Evolutionary conservation across 2,113 vertebrate genomes (phyloP).

Genomic region (Lucifuga dentata): DNA sequence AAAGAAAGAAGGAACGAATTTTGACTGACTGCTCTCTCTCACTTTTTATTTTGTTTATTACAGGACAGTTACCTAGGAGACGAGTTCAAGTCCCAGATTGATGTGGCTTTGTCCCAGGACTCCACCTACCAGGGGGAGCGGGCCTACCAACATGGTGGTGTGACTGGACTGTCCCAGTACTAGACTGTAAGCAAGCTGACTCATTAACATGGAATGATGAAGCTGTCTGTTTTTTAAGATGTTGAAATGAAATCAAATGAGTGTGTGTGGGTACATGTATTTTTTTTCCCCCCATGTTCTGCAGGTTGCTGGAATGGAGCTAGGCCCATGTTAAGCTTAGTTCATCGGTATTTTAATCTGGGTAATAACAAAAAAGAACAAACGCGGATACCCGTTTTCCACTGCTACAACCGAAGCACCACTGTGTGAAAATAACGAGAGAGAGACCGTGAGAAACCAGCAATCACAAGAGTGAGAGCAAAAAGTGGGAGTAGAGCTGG

Average conservation of each 20-base stretch:
- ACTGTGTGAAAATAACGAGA: slow-evolving; percentile 95
- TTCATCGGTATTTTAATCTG: slow-evolving; percentile 96
- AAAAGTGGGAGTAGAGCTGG: slow-evolving; percentile 80
- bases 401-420: slow-evolving; percentile 99
- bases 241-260: no score
- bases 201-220: not conserved
- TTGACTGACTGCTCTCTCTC: slow-evolving; percentile 30
- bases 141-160: slow-evolving; percentile 96
- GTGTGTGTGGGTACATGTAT: not conserved
- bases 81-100: slow-evolving; percentile 99
- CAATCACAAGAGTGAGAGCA: slow-evolving; percentile 77
- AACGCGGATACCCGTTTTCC: slow-evolving; percentile 99
- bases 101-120: slow-evolving; percentile 97
- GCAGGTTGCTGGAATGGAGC: slow-evolving; percentile 89
- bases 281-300: slow-evolving; percentile 12
- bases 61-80: slow-evolving; percentile 99
- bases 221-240: not conserved
- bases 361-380: slow-evolving; percentile 93
- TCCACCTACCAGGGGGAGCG: slow-evolving; percentile 98
- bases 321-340: slow-evolving; percentile 93
- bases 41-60: slow-evolving; percentile 53
- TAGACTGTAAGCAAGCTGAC: slow-evolving; percentile 89
- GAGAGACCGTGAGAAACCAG: slow-evolving; percentile 82
- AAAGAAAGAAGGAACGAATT: slow-evolving; percentile 28
- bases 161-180: slow-evolving; percentile 99